Conservation (phyloP, 2,113 vertebrate species). For the Oenanthe oenanthe region DNA sequence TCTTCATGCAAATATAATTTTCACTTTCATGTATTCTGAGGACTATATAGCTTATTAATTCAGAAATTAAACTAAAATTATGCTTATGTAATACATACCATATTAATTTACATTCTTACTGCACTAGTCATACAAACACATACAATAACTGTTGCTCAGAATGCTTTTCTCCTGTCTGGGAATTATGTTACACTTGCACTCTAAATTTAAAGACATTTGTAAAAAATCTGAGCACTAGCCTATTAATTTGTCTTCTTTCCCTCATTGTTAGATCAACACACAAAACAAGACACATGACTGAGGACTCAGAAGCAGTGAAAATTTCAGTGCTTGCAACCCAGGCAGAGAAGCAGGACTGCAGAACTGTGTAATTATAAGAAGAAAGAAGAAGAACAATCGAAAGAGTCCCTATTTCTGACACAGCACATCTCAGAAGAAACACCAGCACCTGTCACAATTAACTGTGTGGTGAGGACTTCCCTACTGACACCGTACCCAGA, state of each 20-base stretch:
- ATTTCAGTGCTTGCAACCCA: background rate
- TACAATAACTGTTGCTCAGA: background rate
- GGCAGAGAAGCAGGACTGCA: background rate
- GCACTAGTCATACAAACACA: background rate
- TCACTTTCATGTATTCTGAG: background rate
- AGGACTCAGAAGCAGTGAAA: background rate
- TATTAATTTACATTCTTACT: background rate
- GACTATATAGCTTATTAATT: background rate
- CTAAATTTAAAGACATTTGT: background rate
- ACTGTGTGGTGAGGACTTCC: background rate
- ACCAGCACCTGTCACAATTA: background rate
- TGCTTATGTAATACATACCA: background rate
- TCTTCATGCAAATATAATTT: background rate
- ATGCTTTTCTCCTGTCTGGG: background rate
- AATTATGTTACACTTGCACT: background rate
- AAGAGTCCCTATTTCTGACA: background rate
- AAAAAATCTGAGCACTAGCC: background rate
- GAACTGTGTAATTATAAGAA: background rate
- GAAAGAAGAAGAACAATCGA: background rate
- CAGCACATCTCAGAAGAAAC: background rate
- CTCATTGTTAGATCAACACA: background rate
- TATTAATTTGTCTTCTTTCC: background rate
- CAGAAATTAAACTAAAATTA: background rate
- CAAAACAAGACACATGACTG: background rate
- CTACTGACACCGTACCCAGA: background rate